A percentile compares a stretch with the other conserved stretches of the same genome.
Conservation (phyloP, 2,113 vertebrate species). For the Excalfactoria chinensis region DNA sequence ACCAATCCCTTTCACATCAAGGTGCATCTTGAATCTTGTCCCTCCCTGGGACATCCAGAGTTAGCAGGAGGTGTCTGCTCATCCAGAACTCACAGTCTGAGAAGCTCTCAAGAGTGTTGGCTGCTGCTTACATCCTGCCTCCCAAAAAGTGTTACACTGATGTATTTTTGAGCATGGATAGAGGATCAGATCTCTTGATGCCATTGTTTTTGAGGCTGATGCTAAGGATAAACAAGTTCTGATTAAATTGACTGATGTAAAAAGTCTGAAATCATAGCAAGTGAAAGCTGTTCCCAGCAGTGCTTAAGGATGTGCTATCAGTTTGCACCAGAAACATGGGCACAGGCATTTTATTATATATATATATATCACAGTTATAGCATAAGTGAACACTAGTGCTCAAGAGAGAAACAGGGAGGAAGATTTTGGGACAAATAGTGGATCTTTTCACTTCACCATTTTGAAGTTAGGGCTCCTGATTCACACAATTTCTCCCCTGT, state of each 20-base stretch:
- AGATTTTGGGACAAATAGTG: neutral
- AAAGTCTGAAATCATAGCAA: neutral
- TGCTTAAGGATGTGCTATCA: neutral
- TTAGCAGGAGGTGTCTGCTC: neutral
- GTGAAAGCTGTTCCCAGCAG: neutral
- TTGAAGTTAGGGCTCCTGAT: neutral
- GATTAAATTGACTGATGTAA: neutral
- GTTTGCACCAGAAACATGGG: neutral
- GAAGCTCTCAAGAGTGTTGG: neutral
- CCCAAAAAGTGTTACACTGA: neutral
- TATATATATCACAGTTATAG: neutral
- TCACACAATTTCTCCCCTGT: neutral
- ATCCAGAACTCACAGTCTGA: neutral
- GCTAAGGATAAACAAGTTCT: neutral
- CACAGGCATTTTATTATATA: neutral
- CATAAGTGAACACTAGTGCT: fast-evolving
- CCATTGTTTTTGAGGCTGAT: neutral
- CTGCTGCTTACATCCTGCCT: neutral
- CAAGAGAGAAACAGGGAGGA: neutral
- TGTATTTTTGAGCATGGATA: neutral
- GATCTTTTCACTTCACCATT: neutral
- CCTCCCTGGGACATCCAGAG: neutral
- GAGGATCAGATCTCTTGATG: neutral
- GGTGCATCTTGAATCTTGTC: neutral
- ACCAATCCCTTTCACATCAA: neutral